Base-by-base conservation (phyloP, 23 tunicate genomes). In the Styela plicata region DNA sequence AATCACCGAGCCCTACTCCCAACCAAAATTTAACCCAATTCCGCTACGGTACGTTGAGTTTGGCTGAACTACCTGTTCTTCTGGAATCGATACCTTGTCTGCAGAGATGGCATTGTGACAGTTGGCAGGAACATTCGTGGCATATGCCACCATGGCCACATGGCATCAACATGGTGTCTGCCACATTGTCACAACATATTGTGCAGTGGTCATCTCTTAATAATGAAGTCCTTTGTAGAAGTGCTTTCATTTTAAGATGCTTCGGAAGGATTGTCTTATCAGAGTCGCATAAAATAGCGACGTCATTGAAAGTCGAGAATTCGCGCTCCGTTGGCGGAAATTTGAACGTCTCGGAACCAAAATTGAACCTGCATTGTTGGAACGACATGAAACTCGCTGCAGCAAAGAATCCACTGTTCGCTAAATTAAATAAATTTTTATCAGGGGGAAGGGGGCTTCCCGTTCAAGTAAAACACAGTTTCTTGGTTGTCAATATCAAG, bases 311-410 rank as follows among this genome's bases (percentile, higher is more conserved):
- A 31, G 89, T 83, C 27, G 73, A 37, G 63, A 82, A 91, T n/a
- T 80, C 52, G 5, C 83, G 79, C 33, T 87, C 83, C 1, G 22
- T 33, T 16, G 97, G 97, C n/a, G 97, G 91, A 64, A 27, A 87
- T 74, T 87, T 91, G 78, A 91, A 91, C 5, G 88, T 85, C 10
- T 24, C 25, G 1, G 89, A 86, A 18, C 97, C 97, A 69, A 91
- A 91, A 63, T 91, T 91, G 65, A 91, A 91, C 24, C 84, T 64
- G 62, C 97, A 91, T 73, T 91, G 97, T 70, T 91, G 97, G 66
- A 87, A 90, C n/a, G 97, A 91, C 97, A 91, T 91, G 84, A 91
- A 91, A 36, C 91, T 86, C n/a, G 97, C 97, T 3, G 97, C 97
- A 53, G 97, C 97, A 61, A 91, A 91, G 79, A 91, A 91, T 26